Evolutionary conservation across 35 echinoderm and acorn worm genomes (phyloP).

Genomic region (Hemicentrotus pulcherrimus): DNA sequence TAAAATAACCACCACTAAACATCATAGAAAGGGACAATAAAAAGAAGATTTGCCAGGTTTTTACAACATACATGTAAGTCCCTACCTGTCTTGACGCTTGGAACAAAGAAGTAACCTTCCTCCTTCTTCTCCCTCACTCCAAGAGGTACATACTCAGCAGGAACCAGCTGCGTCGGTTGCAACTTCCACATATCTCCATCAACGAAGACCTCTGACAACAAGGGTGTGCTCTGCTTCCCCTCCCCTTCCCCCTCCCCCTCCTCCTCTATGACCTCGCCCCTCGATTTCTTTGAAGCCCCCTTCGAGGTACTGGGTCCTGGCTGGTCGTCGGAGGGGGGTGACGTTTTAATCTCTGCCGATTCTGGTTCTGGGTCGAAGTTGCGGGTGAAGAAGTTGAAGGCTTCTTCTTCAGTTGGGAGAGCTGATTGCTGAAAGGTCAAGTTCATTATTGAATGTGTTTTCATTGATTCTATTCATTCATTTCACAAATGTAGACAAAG

Average conservation of each 20-base stretch:
- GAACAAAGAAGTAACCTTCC: conserved; percentile 81
- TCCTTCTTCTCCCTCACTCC: conserved; percentile 73
- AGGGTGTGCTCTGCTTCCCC: conserved; percentile 44
- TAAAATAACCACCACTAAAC: too few species aligned
- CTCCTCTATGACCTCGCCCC: too few species aligned
- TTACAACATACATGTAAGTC: not conserved
- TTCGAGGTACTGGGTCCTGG: conserved; percentile 56
- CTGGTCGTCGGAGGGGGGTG: conserved; percentile 45
- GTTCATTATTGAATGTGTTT: too few species aligned
- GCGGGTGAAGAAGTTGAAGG: conserved; percentile 85
- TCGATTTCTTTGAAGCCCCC: not conserved
- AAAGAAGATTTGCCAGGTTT: too few species aligned
- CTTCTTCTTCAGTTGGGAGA: conserved; percentile 81
- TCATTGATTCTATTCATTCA: too few species aligned
- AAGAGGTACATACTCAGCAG: conserved; percentile 72
- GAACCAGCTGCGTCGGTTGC: conserved; percentile 68
- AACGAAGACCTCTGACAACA: conserved; percentile 82
- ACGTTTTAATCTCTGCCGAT: not conserved
- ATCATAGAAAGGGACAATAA: too few species aligned
- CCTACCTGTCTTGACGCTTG: conserved; percentile 74
- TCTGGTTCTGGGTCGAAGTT: conserved; percentile 78
- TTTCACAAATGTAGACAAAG: too few species aligned
- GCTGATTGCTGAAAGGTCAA: conserved; percentile 62
- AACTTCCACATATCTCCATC: conserved; percentile 72
- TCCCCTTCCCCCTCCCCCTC: conserved; percentile 48